Evolutionary conservation across 2,888 invertebrate species (phyloP).

Genomic region (Tetranychus piercei): DNA sequence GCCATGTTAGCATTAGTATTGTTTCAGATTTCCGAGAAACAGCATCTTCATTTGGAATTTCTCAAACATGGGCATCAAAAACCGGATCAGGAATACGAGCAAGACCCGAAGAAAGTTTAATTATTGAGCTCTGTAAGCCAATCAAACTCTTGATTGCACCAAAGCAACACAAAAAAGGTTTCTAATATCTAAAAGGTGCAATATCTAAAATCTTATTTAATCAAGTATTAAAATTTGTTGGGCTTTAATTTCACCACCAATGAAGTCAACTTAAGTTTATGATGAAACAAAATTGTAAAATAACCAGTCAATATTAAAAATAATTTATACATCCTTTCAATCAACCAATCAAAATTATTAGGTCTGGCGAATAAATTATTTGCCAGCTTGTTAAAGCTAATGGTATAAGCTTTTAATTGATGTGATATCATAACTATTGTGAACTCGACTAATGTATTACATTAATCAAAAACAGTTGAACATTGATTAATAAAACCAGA

Average conservation of each 20-base stretch:
- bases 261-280: too few species aligned
- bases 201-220: neutral
- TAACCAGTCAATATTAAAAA: too few species aligned
- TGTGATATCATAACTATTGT: neutral
- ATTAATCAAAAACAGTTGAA: too few species aligned
- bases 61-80: slow-evolving; percentile 21
- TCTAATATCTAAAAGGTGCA: neutral
- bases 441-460: neutral
- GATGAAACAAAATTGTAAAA: too few species aligned
- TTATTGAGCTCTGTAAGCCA: slow-evolving; percentile 63
- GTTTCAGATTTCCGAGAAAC: slow-evolving; percentile 53
- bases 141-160: slow-evolving; percentile 70
- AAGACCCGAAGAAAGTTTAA: slow-evolving; percentile 34
- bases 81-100: slow-evolving; percentile 23
- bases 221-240: neutral
- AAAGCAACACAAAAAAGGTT: slow-evolving; percentile 55
- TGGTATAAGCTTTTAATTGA: neutral
- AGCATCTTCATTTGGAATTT: slow-evolving; percentile 16
- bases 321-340: too few species aligned
- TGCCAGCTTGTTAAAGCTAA: too few species aligned
- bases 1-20: slow-evolving; percentile 64
- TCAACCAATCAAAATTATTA: too few species aligned
- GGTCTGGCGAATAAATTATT: too few species aligned
- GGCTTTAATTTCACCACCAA: too few species aligned
- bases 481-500: too few species aligned